Evolutionary conservation across 2,797 vertebrate species (phyloP), one percentile per base, ranked within the genome.

Genomic region (Esox masquinongy): DNA sequence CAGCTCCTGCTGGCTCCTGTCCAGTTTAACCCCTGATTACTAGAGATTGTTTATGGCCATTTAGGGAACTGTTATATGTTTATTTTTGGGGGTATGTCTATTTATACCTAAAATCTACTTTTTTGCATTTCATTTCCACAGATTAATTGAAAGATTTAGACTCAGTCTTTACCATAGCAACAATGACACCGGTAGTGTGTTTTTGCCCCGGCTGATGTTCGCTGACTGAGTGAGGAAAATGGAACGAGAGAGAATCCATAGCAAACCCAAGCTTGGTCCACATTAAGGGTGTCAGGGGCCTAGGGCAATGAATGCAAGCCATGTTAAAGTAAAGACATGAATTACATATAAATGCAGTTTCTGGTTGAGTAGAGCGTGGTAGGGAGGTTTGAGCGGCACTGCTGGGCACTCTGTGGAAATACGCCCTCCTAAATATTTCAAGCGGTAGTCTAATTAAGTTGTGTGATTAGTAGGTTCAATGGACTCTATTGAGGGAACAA

Each of bases 361-460:
- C 72, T 34, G 53, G 49, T n/a, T 53, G 51, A 34, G 26, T 61
- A 43, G 17, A 50, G 36, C 70, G 73, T 68, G 50, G 73, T 68
- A 53, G 36, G n/a, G 36, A 49, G 24, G 16, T 69, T 78, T 49
- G 72, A 79, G 72, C 34, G 64, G 1, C 26, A 77, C 47, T 80
- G 79, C 26, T 12, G 5, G 12, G 34, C 26, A 77, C 50, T 80
- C 78, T 1, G 11, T 11, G 5, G 34, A 69, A 36, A 79, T 74
- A 70, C 24, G 70, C 70, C 68, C 56, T 74, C 69, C 69, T 85
- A 72, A 86, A 83, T 87, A 77, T 86, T 86, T 84, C 76, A 81
- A 80, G 59, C 53, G 72, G 59, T 75, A 74, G 29, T 31, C 29
- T 31, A 31, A 31, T 31, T 31, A 31, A 31, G 76, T 78, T 68